Base-by-base conservation (phyloP, 2,797 vertebrate genomes). In the Botia kubotai region DNA sequence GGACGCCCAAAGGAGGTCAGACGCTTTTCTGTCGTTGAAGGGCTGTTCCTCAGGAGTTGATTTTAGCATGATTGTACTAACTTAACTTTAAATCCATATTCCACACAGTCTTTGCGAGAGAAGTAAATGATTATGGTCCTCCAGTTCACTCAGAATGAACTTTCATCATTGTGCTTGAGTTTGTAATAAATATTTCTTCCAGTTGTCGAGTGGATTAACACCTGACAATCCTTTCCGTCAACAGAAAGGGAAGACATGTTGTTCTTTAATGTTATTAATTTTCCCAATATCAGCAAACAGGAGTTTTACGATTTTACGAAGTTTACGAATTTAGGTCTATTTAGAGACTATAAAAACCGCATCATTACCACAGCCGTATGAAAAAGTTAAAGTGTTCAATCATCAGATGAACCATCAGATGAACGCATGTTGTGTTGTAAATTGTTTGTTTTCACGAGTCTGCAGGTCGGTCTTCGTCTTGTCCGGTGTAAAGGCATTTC, bases 1-100 rank as follows among this genome's bases (percentile, higher is more conserved):
- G 93, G 93, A 90, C 91, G 91, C 92, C 91, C 93, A 81, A 90
- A 93, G 72, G 79, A 86, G 88, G 92, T 92, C 92, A 92, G 84
- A 83, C 82, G 87, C 80, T 88, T 85, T 78, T 72, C 89, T 87
- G 90, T 87, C 86, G 88, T 90, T 91, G 86, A 86, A 84, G 71
- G 82, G 83, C 80, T 88, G 85, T 72, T 85, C 82, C 88, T 93
- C 89, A 88, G 86, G 78, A 84, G 84, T 80, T 89, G 62, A 80
- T 85, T 80, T 77, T 80, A 83, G 77, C 73, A 73, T 84, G 75
- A 63, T 77, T 82, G 80, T 79, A 77, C 86, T 70, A 85, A 85
- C 87, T 82, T 43, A 62, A 68, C 82, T 57, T 85, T 70, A 62
- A 33, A 60, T 53, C 81, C 72, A 76, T 81, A 72, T 81, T 84